A percentile compares a stretch with the other conserved stretches of the same genome.
phyloP scores from a whole-genome alignment of 2,888 invertebrate species.

The Gari tellinella region DNA sequence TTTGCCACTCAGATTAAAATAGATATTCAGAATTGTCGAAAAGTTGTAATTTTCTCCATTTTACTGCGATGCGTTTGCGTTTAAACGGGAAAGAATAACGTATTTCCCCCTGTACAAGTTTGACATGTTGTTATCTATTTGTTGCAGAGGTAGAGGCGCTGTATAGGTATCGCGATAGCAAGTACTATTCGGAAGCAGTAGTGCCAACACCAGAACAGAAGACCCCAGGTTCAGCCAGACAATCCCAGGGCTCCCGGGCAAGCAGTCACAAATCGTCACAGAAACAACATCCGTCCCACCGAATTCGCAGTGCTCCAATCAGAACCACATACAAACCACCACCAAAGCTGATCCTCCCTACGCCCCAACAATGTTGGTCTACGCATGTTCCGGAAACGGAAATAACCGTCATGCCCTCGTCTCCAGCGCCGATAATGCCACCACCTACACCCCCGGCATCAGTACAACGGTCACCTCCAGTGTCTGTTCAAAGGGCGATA shows the following conservation, averaged over 20 bases:
- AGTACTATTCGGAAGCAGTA: constrained; percentile 67
- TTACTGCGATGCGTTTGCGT: too few species aligned
- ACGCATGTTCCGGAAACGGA: constrained; percentile 67
- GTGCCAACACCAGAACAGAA: constrained; percentile 56
- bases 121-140: background rate
- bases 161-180: constrained; percentile 71
- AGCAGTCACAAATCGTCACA: constrained; percentile 33
- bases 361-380: constrained; percentile 75
- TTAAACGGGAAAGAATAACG: too few species aligned
- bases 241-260: constrained; percentile 32
- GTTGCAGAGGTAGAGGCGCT: constrained; percentile 72
- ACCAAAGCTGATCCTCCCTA: constrained; percentile 69
- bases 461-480: constrained; percentile 28
- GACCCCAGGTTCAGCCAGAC: constrained; percentile 32
- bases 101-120: too few species aligned
- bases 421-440: constrained; percentile 22
- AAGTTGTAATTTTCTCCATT: too few species aligned
- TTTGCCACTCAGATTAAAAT: too few species aligned
- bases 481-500: constrained; percentile 2
- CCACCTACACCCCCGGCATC: constrained; percentile 20
- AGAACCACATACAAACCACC: constrained; percentile 68
- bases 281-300: constrained; percentile 2
- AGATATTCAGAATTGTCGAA: too few species aligned
- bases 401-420: constrained; percentile 52
- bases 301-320: constrained; percentile 68